Evolutionary conservation across 2,797 vertebrate species (phyloP).

Genomic region (Sylvilagus floridanus): DNA sequence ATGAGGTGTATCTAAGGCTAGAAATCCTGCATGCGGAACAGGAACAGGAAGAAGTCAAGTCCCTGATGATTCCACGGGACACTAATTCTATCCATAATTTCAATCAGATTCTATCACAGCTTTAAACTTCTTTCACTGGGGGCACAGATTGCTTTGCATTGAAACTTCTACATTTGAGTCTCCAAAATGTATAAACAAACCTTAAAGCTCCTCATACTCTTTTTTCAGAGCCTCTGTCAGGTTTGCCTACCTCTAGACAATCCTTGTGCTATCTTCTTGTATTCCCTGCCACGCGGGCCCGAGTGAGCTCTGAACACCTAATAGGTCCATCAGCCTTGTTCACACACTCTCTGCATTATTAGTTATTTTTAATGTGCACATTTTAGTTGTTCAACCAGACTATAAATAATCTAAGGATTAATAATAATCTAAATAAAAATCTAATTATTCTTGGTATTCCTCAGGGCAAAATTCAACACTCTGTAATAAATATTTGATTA

Average conservation of each 20-base stretch:
- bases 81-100: neutral
- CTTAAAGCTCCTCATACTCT: neutral
- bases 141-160: neutral
- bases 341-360: neutral
- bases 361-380: neutral
- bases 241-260: neutral
- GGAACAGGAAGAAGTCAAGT: neutral
- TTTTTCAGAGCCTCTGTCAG: neutral
- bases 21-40: neutral
- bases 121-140: neutral
- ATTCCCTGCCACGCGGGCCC: neutral
- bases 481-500: conserved; percentile 26
- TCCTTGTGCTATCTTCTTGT: neutral
- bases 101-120: neutral
- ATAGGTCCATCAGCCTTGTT: neutral
- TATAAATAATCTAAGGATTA: neutral
- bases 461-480: neutral
- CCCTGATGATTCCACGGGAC: neutral
- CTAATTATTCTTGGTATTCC: conserved; percentile 1
- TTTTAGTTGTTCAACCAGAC: neutral
- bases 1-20: neutral
- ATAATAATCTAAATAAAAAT: neutral
- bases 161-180: neutral
- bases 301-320: neutral
- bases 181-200: neutral